These are phyloP conservation scores for Rhagium mordax DNA, from an alignment of 2,888 invertebrate species.

Conservation along the genomic window DNA sequence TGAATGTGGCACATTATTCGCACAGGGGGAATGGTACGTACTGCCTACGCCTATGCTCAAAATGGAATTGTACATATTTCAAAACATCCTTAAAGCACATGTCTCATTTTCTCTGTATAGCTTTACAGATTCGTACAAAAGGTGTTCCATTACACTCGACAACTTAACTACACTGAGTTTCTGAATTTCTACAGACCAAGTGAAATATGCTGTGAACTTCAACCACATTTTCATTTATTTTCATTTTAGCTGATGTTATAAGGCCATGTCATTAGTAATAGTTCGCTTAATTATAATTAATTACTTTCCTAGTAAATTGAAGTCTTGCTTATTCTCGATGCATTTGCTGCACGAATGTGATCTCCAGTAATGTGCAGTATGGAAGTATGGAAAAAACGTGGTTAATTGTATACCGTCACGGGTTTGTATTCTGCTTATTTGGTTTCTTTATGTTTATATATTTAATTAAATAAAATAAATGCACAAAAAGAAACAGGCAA, in stretches of 20 bases:
- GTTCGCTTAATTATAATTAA: constrained; percentile 31
- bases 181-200: constrained; percentile 22
- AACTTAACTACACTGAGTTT: constrained; percentile 31
- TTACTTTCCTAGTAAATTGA: constrained; percentile 7
- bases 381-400: background rate
- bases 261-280: constrained; percentile 12
- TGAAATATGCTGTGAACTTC: constrained; percentile 25
- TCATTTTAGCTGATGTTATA: constrained; percentile 16
- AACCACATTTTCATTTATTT: constrained; percentile 28
- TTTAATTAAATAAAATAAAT: too few relatives aligned
- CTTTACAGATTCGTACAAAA: constrained; percentile 29
- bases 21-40: background rate
- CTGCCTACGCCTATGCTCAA: constrained; percentile 11
- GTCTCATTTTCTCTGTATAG: constrained; percentile 22
- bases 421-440: too few relatives aligned
- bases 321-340: background rate
- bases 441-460: too few relatives aligned
- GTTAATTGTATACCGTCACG: background rate
- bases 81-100: constrained; percentile 27
- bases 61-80: constrained; percentile 25
- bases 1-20: background rate
- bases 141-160: constrained; percentile 31
- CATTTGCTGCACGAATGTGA: constrained; percentile 6
- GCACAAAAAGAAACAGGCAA: too few relatives aligned
- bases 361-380: background rate